These are phyloP conservation scores for Solenodon paradoxus DNA, from an alignment of 2,113 vertebrate species.

Conservation along the genomic window DNA sequence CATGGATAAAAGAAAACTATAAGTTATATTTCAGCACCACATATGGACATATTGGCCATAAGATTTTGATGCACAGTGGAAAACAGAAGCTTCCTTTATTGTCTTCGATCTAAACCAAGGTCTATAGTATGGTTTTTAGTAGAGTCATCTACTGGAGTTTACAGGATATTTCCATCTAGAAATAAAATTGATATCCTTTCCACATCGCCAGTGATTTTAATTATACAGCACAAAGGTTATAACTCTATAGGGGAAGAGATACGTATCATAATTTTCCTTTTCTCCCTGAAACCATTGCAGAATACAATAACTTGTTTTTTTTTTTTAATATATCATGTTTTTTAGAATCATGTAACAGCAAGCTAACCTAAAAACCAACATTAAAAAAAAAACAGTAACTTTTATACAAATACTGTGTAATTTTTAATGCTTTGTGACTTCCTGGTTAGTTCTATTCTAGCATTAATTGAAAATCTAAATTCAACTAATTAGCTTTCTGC, in stretches of 20 bases:
- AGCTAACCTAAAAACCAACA: neutral
- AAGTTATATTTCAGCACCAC: neutral
- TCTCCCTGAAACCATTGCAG: neutral
- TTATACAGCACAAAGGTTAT: neutral
- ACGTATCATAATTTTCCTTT: neutral
- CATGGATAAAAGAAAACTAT: neutral
- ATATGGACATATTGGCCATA: neutral
- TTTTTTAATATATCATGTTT: conserved; percentile 1
- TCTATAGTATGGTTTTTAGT: neutral
- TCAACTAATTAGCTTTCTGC: conserved; percentile 48
- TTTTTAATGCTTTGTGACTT: conserved; percentile 49
- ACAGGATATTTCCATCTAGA: neutral
- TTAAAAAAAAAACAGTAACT: conserved; percentile 35
- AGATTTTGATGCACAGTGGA: neutral
- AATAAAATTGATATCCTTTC: neutral
- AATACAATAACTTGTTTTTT: neutral
- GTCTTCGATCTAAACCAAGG: neutral
- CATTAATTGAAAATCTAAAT: conserved; percentile 57
- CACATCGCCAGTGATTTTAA: neutral
- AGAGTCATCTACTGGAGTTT: neutral
- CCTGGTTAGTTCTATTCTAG: neutral
- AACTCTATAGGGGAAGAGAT: neutral
- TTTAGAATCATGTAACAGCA: neutral
- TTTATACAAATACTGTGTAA: neutral
- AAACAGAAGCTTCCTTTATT: too few relatives aligned